Evolutionary conservation across 2,113 vertebrate species (phyloP).

Genomic region (Ariopsis seemanni): DNA sequence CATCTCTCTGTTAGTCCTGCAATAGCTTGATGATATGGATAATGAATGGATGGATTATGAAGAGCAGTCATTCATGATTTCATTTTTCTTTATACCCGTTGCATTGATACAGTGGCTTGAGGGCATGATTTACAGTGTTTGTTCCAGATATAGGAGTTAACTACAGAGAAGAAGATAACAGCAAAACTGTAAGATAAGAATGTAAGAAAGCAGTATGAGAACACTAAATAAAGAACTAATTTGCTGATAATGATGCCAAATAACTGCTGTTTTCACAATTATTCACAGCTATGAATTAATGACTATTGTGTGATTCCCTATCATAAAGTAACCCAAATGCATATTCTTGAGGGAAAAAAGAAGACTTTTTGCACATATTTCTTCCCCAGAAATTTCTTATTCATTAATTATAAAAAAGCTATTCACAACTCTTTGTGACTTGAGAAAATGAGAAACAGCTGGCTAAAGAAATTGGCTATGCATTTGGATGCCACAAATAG

Average conservation of each 20-base stretch:
- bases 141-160: background rate
- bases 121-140: background rate
- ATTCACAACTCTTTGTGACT: constrained; percentile 2
- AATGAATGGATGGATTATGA: background rate
- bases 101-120: background rate
- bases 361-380: background rate
- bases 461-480: background rate
- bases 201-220: background rate
- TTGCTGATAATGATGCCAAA: background rate
- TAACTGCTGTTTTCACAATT: background rate
- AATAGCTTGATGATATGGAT: too few relatives aligned
- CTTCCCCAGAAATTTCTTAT: background rate
- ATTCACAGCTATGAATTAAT: background rate
- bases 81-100: background rate
- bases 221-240: background rate
- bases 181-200: background rate
- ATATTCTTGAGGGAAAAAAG: too few relatives aligned
- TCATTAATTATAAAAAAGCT: background rate
- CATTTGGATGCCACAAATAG: background rate
- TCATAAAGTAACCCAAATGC: background rate
- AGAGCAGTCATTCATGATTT: background rate
- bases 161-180: background rate
- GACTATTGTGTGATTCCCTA: background rate
- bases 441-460: background rate
- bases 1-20: too few relatives aligned